A percentile compares a stretch with the other conserved stretches of the same genome.
phyloP scores from a whole-genome alignment of 2,113 vertebrate genomes.

The Aplodontia rufa region DNA sequence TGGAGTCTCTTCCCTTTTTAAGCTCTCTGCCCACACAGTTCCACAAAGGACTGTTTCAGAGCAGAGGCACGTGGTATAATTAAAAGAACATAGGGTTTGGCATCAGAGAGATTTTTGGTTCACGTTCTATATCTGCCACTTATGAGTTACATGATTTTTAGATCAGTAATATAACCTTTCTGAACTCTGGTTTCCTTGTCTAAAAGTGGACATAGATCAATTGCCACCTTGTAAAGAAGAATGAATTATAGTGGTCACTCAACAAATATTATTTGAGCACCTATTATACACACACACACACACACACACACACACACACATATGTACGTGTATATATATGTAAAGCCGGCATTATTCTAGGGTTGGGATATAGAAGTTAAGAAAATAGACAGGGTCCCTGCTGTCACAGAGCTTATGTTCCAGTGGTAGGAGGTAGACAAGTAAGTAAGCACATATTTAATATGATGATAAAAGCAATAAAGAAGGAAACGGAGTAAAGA shows the following conservation, averaged over 20 bases:
- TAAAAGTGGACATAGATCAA: background rate
- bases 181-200: background rate
- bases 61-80: background rate
- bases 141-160: background rate
- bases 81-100: background rate
- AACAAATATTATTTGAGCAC: background rate
- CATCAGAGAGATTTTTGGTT: slow-evolving; percentile 14
- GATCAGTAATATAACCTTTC: background rate
- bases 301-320: no score
- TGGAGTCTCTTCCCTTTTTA: slow-evolving; percentile 63
- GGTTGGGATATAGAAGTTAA: background rate
- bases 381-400: background rate
- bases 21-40: slow-evolving; percentile 61
- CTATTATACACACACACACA: background rate
- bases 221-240: background rate
- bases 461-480: background rate
- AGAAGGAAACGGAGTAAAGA: background rate
- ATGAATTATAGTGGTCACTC: background rate
- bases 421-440: background rate
- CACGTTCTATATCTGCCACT: background rate
- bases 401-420: background rate
- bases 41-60: slow-evolving; percentile 53
- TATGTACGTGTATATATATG: no score
- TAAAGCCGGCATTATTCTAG: background rate
- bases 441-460: background rate